A percentile compares a stretch with the other conserved stretches of the same genome.
Conservation (phyloP, 2,888 invertebrate genomes). For the Sympetrum striolatum region DNA sequence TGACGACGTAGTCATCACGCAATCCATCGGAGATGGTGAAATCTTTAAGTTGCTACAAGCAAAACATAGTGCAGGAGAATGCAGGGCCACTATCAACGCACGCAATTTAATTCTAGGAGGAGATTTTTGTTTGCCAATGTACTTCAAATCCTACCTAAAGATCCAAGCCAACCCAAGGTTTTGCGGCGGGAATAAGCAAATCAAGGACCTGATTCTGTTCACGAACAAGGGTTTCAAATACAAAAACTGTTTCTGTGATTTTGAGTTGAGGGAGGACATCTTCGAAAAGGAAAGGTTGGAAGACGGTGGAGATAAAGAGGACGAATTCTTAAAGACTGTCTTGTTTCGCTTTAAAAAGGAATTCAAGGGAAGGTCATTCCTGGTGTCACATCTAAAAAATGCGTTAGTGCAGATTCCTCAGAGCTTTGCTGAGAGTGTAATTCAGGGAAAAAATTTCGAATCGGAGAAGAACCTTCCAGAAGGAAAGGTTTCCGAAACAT, state of each 20-base stretch:
- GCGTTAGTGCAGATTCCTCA: background rate
- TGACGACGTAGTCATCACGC: background rate
- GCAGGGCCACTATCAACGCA: background rate
- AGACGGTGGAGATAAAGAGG: background rate
- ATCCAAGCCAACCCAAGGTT: background rate
- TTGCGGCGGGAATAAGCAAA: background rate
- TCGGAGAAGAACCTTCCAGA: background rate
- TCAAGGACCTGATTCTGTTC: slow-evolving; percentile 37
- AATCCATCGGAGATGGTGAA: background rate
- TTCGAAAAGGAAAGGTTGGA: background rate
- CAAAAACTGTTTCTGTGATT: background rate
- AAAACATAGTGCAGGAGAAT: background rate
- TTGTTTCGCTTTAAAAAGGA: background rate
- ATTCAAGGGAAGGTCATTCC: background rate
- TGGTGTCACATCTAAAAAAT: background rate
- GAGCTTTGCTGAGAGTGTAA: background rate
- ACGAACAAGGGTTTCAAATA: slow-evolving; percentile 13
- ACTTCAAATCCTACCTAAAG: background rate
- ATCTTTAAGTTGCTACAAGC: background rate
- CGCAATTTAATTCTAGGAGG: background rate
- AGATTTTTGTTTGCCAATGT: background rate
- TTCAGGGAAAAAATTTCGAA: background rate
- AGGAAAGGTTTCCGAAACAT: background rate
- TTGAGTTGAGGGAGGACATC: background rate
- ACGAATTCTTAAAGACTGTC: background rate